Base-by-base conservation (phyloP, 2,113 vertebrate genomes). In the Benitochromis conjunctus region DNA sequence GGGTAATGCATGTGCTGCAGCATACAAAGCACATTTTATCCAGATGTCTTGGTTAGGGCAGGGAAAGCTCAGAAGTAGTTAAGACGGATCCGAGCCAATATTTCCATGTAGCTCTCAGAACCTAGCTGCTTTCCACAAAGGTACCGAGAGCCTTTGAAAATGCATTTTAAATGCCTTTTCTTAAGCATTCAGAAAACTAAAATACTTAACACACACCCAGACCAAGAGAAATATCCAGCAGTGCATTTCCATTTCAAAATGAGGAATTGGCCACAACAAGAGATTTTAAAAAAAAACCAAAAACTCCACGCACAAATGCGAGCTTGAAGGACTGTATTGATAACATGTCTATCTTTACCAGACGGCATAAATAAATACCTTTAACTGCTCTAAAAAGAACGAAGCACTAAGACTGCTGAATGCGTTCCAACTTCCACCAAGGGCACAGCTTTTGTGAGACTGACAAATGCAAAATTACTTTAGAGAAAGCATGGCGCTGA, bases 391-490 rank as follows among this genome's bases (percentile, higher is more conserved):
- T 77, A 53, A 87, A 76, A 85, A 77, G 57, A 84, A 84, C 46
- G 34, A 79, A 51, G 16, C 56, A 55, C 79, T 41, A 86, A 81
- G 74, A 80, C 36, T 53, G 26, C 71, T 76, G 82, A 92, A 84
- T 87, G 55, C 53, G 71, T 89, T 92, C 76, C 79, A 88, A 88
- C 86, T 82, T 92, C 46, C 18, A 86, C 83, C 86, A 86, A 92
- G 89, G 84, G 79, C 87, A 84, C 80, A 79, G 90, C 85, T 91
- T 93, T 92, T 92, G 91, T 89, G 85, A 82, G 58, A 79, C 69
- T 91, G 91, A 94, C 86, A 90, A 92, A 94, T 41, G 69, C 53
- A 16, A 88, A 94, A 92, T 93, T 76, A 86, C 80, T 90, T 81
- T 38, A 74, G 86, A 86, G 81, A 79, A 86, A 88, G 82, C 83